A percentile compares a stretch with the other conserved stretches of the same genome.
phyloP scores from a whole-genome alignment of 1,140 invertebrate genomes.

The Pseudoatta argentina region DNA sequence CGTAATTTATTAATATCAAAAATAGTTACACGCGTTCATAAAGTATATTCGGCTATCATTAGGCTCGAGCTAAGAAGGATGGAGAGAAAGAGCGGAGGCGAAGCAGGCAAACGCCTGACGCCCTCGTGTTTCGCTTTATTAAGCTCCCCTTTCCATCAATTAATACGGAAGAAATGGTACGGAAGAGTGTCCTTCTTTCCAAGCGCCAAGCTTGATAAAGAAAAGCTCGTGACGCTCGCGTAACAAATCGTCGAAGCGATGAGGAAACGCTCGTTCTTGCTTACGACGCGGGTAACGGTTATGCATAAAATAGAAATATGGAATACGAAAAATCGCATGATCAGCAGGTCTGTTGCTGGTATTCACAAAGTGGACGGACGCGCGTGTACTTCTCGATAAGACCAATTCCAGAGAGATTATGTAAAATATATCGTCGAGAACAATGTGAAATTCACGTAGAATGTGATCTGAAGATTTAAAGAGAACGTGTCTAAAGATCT shows the following conservation, averaged over 20 bases:
- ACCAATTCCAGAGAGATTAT: slow-evolving; percentile 10
- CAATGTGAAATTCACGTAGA: neutral
- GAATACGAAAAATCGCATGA: slow-evolving; percentile 36
- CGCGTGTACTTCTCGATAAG: slow-evolving; percentile 33
- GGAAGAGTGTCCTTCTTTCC: slow-evolving; percentile 50
- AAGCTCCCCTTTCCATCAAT: slow-evolving; percentile 51
- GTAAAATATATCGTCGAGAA: neutral
- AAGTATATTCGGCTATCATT: slow-evolving; percentile 47
- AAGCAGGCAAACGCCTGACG: slow-evolving; percentile 24
- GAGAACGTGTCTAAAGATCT: neutral
- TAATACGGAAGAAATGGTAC: slow-evolving; percentile 62
- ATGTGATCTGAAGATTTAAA: neutral
- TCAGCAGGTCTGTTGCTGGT: neutral
- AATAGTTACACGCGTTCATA: neutral
- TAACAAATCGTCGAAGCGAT: slow-evolving; percentile 36
- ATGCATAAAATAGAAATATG: slow-evolving; percentile 19
- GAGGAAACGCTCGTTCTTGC: neutral
- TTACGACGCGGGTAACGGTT: neutral
- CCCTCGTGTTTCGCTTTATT: slow-evolving; percentile 59
- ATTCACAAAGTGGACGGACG: slow-evolving; percentile 5
- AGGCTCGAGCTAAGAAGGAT: slow-evolving; percentile 1
- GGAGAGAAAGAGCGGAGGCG: neutral
- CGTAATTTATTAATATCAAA: slow-evolving; percentile 13
- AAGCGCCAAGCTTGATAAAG: slow-evolving; percentile 38
- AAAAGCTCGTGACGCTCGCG: slow-evolving; percentile 19